Conservation (phyloP, 2,797 vertebrate species). For the Phoeniculus purpureus region DNA sequence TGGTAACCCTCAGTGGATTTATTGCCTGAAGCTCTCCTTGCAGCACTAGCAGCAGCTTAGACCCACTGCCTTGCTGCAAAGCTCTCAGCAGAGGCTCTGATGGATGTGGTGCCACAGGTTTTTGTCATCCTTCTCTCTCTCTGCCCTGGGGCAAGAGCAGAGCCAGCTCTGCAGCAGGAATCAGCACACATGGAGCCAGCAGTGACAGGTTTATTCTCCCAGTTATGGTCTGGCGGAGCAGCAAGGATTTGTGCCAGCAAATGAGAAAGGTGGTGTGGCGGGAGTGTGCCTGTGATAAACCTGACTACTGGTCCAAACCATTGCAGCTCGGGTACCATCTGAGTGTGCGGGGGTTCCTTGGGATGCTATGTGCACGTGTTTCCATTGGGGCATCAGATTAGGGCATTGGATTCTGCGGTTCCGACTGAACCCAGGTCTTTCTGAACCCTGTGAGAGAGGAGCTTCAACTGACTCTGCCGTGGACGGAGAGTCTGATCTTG, state of each 20-base stretch:
- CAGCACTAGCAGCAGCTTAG: not conserved
- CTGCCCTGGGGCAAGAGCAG: not conserved
- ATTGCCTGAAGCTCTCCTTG: not conserved
- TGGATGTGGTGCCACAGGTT: fast-evolving
- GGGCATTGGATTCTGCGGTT: not conserved
- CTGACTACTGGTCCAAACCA: not conserved
- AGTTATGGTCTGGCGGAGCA: not conserved
- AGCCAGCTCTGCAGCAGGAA: not conserved
- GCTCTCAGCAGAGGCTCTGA: not conserved
- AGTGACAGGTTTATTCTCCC: not conserved
- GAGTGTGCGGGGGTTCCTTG: not conserved
- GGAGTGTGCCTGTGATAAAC: not conserved
- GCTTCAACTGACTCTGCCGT: not conserved
- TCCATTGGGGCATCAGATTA: not conserved
- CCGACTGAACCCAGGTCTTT: not conserved
- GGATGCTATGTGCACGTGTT: fast-evolving
- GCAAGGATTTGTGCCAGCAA: not conserved
- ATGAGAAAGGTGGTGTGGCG: not conserved
- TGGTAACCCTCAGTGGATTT: not conserved
- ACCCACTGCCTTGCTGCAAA: not conserved
- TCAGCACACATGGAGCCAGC: fast-evolving
- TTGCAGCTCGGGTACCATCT: too few relatives aligned
- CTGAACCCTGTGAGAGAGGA: not conserved
- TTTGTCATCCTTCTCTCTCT: not conserved
- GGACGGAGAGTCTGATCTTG: too few relatives aligned